Base-by-base conservation (phyloP, 2,113 vertebrate species). In the Heterochromis multidens region DNA sequence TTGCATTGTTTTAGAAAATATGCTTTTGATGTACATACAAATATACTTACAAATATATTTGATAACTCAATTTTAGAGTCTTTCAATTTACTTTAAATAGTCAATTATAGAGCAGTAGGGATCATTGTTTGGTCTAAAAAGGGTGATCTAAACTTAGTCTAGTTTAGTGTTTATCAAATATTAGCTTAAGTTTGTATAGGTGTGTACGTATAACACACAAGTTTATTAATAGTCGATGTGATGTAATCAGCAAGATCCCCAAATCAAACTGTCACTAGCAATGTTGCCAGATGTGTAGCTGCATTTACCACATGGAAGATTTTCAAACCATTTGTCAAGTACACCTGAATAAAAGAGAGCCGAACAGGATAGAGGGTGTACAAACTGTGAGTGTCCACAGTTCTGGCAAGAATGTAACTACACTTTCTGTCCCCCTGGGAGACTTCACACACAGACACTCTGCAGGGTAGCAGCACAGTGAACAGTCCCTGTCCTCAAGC, bases 401-500 rank as follows among this genome's bases (percentile, higher is more conserved):
- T 72, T 74, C 72, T 85, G 77, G 27, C 37, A 86, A 27, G 62
- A 83, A 57, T 87, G 61, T 81, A 88, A 81, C 60, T 84, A 87
- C 80, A 83, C 77, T 81, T 72, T 77, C 59, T 61, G 60, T 86
- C 21, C 84, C 62, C 62, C 27, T 16, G 88, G 81, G 88, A 89
- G 40, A 40, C 40, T 72, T 9, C 61, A 27, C 79, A 83, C 78
- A 86, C 62, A 85, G 54, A 86, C 79, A 85, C 62, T 59, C 90
- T 87, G 60, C 63, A 82, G 72, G 76, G 74, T 31, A 78, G 62
- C 83, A 85, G 72, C 29, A 58, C 60, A 87, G 54, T 72, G 63
- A 91, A 84, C 70, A 77, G 82, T 80, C 67, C 70, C 60, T 84
- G 81, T 89, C 83, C 80, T 43, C 17, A 40, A 77, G 76, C 84